A percentile compares a stretch with the other conserved stretches of the same genome.
Conservation (phyloP, 2,888 invertebrate species). For the Trichopoda pennipes region DNA sequence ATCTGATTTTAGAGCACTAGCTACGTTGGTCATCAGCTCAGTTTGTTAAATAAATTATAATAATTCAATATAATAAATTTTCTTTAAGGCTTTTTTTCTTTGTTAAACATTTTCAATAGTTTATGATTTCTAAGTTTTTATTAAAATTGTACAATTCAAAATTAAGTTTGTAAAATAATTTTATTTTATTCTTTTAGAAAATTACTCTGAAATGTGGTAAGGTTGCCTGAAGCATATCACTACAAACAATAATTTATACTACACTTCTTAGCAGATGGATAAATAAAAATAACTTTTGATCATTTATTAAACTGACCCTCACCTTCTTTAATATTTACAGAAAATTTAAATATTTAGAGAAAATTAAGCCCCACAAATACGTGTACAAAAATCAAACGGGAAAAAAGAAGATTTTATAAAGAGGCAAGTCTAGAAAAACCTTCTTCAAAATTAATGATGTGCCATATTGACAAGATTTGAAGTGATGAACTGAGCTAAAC, state of each 20-base stretch:
- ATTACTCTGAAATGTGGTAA: too few relatives aligned
- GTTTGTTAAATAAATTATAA: too few relatives aligned
- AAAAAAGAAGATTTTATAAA: neutral
- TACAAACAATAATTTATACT: neutral
- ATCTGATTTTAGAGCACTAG: too few relatives aligned
- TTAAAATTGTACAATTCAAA: too few relatives aligned
- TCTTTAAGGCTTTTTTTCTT: too few relatives aligned
- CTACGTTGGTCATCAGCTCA: too few relatives aligned
- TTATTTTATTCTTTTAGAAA: too few relatives aligned
- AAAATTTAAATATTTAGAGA: constrained; percentile 62
- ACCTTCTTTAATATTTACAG: neutral
- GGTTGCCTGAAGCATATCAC: neutral
- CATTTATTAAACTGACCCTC: constrained; percentile 57
- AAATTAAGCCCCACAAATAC: constrained; percentile 37
- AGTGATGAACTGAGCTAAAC: constrained; percentile 19
- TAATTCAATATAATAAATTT: too few relatives aligned
- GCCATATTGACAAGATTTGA: constrained; percentile 66
- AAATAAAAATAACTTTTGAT: neutral
- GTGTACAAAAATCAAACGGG: constrained; percentile 27
- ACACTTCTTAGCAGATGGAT: neutral
- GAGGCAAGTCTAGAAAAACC: constrained; percentile 37
- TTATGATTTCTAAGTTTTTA: too few relatives aligned
- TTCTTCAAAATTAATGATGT: constrained; percentile 70
- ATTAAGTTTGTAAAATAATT: too few relatives aligned
- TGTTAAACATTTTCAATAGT: too few relatives aligned